These are phyloP conservation scores for Iselma pallidipennis DNA, from an alignment of 2,888 invertebrate genomes.

Conservation along the genomic window DNA sequence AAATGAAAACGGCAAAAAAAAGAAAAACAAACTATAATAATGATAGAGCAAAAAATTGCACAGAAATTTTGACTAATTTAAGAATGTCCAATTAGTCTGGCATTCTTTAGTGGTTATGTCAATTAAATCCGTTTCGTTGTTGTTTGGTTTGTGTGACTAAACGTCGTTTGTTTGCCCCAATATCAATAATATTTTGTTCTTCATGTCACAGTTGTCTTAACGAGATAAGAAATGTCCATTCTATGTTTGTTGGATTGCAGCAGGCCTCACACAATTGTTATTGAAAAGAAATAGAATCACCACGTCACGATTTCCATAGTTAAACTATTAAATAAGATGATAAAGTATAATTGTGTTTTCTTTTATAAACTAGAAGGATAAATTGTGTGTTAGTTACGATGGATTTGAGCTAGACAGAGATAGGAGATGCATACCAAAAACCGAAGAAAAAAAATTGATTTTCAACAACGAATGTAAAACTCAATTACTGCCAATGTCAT, in stretches of 20 bases:
- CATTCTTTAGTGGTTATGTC: slow-evolving; percentile 24
- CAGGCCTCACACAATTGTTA: slow-evolving; percentile 22
- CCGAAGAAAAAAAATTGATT: not conserved
- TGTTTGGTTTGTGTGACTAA: slow-evolving; percentile 18
- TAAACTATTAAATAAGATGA: slow-evolving; percentile 48
- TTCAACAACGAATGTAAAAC: slow-evolving; percentile 24
- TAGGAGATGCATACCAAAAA: not conserved
- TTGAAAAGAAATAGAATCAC: slow-evolving; percentile 35
- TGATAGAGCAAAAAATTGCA: too few relatives aligned
- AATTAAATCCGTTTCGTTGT: slow-evolving; percentile 26
- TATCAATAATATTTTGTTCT: slow-evolving; percentile 34
- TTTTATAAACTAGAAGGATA: not conserved
- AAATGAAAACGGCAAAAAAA: too few relatives aligned
- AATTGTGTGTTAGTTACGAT: not conserved
- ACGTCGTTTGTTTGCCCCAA: slow-evolving; percentile 16
- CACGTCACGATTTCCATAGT: slow-evolving; percentile 44
- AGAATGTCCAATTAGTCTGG: slow-evolving; percentile 25
- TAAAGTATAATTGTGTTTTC: slow-evolving; percentile 38
- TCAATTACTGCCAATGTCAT: slow-evolving; percentile 32
- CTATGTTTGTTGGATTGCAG: slow-evolving; percentile 6
- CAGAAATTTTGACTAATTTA: slow-evolving; percentile 28
- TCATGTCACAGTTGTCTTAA: slow-evolving; percentile 30
- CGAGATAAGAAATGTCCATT: slow-evolving; percentile 27
- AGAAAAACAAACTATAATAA: too few relatives aligned
- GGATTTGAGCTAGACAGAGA: not conserved